Base-by-base conservation (phyloP, 2,888 invertebrate species). In the Notodonta dromedarius region DNA sequence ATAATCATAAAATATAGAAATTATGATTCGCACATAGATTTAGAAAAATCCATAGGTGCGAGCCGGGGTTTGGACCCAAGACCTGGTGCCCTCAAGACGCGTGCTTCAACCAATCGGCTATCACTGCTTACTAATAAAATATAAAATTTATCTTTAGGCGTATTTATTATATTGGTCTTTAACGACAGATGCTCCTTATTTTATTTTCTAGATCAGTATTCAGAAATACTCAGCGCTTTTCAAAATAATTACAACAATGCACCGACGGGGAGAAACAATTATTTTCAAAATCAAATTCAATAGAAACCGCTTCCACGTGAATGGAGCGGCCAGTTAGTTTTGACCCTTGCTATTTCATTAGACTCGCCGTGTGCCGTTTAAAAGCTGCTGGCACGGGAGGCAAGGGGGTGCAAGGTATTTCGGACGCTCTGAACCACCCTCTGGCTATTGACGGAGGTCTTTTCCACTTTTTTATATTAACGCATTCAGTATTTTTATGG, bases 231-330 rank as follows among this genome's bases (percentile, higher is more conserved):
- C 32, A 52, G 13, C 52, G 52, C 13, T 55, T n/a, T 40, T 44
- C 56, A 16, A 16, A 24, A 44, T 56, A 56, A 56, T 56, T 56
- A 56, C 56, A 56, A 5, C 56, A 44, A 56, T 56, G 56, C 56
- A 56, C 44, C 56, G 42, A 13, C 70, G 63, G 71, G 68, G 67
- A 72, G 73, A 73, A 78, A 83, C 82, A 82, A 82, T 81, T 78
- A 75, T 77, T 80, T 78, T 78, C 73, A 73, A 79, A 83, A 84
- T 83, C 79, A 80, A 87, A 87, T 85, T 84, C 78, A 79, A 83
- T 82, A 72, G 78, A 77, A 74, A 74, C 78, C 72, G 71, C 71
- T 82, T 83, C 76, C 82, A 78, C 76, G 71, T 78, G 77, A 84
- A 66, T 63, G 66, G 64, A 57, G 60, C 61, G 65, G 59, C 78